These are phyloP conservation scores for Cheilosia variabilis DNA, from an alignment of 2,888 invertebrate genomes.

Conservation along the genomic window DNA sequence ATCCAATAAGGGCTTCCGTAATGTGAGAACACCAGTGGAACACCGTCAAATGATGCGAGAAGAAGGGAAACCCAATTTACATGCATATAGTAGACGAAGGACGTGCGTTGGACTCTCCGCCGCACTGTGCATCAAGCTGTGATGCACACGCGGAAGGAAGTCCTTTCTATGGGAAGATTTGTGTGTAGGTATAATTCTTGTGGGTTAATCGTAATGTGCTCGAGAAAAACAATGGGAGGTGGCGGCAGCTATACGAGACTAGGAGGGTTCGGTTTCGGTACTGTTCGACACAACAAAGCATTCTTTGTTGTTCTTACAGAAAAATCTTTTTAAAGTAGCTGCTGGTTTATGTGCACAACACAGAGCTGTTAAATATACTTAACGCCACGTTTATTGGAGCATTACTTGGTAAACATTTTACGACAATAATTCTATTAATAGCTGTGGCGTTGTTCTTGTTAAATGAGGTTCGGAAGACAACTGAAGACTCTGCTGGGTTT, in stretches of 20 bases:
- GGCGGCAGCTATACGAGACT: not conserved
- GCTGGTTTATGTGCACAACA: not conserved
- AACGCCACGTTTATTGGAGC: constrained; percentile 40
- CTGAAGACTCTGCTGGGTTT: not conserved
- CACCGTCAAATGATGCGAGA: constrained; percentile 49
- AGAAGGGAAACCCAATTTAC: constrained; percentile 49
- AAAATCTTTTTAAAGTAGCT: constrained; percentile 28
- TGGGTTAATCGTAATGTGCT: constrained; percentile 50
- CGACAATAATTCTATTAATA: constrained; percentile 29
- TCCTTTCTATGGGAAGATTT: constrained; percentile 54
- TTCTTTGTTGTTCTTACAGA: constrained; percentile 30
- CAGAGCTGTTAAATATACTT: constrained; percentile 31
- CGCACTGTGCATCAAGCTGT: constrained; percentile 41
- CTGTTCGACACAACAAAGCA: constrained; percentile 8
- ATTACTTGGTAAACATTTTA: constrained; percentile 28
- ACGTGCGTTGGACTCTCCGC: constrained; percentile 10
- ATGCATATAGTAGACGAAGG: constrained; percentile 4
- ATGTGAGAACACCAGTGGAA: constrained; percentile 67
- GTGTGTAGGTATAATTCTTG: constrained; percentile 18
- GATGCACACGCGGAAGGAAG: constrained; percentile 68
- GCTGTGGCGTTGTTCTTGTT: constrained; percentile 2
- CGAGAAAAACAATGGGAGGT: constrained; percentile 42
- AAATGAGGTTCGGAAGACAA: not conserved
- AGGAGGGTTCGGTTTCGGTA: constrained; percentile 30
- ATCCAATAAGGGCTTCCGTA: constrained; percentile 79